Conservation (phyloP, 92 coral and sea anemone genomes). For the Bergia sp. region DNA sequence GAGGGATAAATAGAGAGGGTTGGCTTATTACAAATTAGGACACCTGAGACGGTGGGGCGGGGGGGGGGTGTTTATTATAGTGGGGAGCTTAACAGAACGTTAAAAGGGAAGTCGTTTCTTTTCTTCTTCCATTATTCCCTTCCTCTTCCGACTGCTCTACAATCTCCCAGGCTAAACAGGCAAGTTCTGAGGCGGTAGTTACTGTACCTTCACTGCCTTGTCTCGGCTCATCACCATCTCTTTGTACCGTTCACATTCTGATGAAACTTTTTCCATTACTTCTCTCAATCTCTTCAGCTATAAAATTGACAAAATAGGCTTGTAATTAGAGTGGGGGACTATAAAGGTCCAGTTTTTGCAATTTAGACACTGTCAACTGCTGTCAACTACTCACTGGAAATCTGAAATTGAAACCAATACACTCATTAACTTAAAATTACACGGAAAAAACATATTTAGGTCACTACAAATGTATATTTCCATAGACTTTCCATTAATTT, state of each 20-base stretch:
- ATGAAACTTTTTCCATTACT: constrained; percentile 79
- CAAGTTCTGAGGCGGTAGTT: not conserved
- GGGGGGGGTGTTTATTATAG: too few relatives aligned
- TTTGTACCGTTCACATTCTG: constrained; percentile 89
- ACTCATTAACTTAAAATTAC: not conserved
- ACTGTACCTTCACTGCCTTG: constrained; percentile 88
- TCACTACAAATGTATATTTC: too few relatives aligned
- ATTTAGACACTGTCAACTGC: not conserved
- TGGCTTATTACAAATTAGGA: too few relatives aligned
- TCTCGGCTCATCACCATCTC: constrained; percentile 86
- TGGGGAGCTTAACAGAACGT: too few relatives aligned
- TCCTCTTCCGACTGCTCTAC: too few relatives aligned
- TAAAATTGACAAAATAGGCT: not conserved
- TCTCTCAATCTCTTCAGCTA: constrained; percentile 86
- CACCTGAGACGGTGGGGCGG: too few relatives aligned
- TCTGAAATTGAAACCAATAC: not conserved
- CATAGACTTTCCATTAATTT: too few relatives aligned
- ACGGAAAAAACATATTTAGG: too few relatives aligned
- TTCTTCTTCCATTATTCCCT: too few relatives aligned
- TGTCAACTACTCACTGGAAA: not conserved
- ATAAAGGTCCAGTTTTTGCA: not conserved
- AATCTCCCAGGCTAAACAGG: not conserved
- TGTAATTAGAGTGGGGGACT: too few relatives aligned
- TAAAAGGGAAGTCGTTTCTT: too few relatives aligned
- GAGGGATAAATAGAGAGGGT: too few relatives aligned